Percentiles rank a stretch among this genome's conserved stretches.
These are phyloP conservation scores for Polydrusus pterygomalis DNA, from an alignment of 2,888 invertebrate species.

Conservation along the genomic window DNA sequence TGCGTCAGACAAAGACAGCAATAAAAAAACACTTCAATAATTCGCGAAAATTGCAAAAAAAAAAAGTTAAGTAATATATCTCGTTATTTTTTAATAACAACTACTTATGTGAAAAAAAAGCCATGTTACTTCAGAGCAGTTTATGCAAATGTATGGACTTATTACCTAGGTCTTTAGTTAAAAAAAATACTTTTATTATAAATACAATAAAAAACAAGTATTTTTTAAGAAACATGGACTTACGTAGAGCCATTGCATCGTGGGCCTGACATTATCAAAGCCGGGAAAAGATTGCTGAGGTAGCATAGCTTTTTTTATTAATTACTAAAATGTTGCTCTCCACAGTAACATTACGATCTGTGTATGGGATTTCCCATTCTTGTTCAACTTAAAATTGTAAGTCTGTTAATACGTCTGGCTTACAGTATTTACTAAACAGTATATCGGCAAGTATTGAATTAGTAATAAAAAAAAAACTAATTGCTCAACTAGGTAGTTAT, in stretches of 20 bases:
- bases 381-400: conserved; percentile 34
- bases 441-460: background rate
- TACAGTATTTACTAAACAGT: conserved; percentile 13
- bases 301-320: background rate
- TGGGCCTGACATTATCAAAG: too few relatives aligned
- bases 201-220: too few relatives aligned
- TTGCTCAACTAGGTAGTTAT: conserved; percentile 17
- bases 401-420: conserved; percentile 32
- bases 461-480: conserved; percentile 7
- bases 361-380: conserved; percentile 40
- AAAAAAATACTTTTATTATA: too few relatives aligned
- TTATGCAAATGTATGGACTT: background rate
- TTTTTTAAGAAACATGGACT: too few relatives aligned
- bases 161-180: too few relatives aligned
- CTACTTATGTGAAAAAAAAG: background rate
- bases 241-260: too few relatives aligned
- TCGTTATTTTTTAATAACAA: background rate
- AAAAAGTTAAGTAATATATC: conserved; percentile 24
- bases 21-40: conserved; percentile 35
- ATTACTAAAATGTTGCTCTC: conserved; percentile 22
- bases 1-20: conserved; percentile 57
- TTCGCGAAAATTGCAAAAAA: conserved; percentile 30
- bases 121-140: background rate
- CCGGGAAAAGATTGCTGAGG: background rate
- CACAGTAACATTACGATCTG: conserved; percentile 19